These are phyloP conservation scores for Hanleya hanleyi DNA, from an alignment of 2,888 invertebrate genomes.

Conservation along the genomic window DNA sequence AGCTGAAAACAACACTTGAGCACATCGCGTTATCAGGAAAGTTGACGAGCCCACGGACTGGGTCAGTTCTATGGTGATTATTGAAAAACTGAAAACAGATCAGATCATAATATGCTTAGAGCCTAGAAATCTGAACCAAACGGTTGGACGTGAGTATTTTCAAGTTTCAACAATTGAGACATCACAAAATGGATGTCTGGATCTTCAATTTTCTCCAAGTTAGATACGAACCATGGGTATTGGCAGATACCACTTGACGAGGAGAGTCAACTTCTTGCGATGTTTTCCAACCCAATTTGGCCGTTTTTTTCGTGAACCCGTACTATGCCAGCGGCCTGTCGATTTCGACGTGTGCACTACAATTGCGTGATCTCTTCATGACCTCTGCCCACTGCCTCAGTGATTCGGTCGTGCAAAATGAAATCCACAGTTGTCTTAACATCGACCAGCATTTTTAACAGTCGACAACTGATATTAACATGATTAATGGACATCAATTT, in stretches of 20 bases:
- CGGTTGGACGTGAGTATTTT: conserved; percentile 12
- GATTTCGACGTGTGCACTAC: too few species aligned
- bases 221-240: conserved; percentile 14
- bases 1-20: conserved; percentile 4
- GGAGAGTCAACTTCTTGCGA: neutral
- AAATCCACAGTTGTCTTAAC: too few species aligned
- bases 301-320: too few species aligned
- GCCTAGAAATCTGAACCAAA: conserved; percentile 11
- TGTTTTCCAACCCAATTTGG: conserved; percentile 26
- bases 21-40: neutral
- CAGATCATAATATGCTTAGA: conserved; percentile 11
- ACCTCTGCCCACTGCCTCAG: too few species aligned
- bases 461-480: too few species aligned
- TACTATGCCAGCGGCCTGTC: too few species aligned
- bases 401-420: too few species aligned
- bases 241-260: conserved; percentile 1
- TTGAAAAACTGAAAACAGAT: conserved; percentile 8
- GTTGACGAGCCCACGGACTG: conserved; percentile 16
- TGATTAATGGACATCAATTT: too few species aligned
- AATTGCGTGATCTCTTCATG: too few species aligned
- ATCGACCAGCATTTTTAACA: too few species aligned
- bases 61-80: conserved; percentile 12
- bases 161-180: conserved; percentile 23
- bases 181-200: conserved; percentile 12
- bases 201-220: conserved; percentile 12